Conservation (phyloP, 2,888 invertebrate genomes). For the Timema podura region DNA sequence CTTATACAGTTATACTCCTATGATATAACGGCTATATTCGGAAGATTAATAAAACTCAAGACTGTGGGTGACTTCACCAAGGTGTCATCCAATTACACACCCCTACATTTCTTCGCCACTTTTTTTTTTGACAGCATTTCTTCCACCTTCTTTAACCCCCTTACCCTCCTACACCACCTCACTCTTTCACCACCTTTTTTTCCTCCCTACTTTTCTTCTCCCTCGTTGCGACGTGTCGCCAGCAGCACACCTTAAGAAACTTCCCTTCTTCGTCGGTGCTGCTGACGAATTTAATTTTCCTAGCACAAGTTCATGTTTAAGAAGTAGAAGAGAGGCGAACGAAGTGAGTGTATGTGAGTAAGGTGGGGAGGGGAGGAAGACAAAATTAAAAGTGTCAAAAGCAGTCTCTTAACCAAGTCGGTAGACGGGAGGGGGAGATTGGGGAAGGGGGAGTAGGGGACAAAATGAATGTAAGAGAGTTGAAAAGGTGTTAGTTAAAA, state of each 20-base stretch:
- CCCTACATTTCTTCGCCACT: conserved; percentile 17
- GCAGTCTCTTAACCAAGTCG: conserved; percentile 25
- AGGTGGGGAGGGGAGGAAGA: conserved; percentile 23
- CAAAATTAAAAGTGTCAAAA: conserved; percentile 33
- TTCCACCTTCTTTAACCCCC: conserved; percentile 18
- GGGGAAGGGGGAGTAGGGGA: background rate
- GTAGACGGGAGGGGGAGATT: background rate
- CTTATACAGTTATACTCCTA: too few relatives aligned
- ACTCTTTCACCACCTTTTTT: background rate
- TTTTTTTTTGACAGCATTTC: conserved; percentile 19
- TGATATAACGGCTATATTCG: too few relatives aligned
- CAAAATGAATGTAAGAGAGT: too few relatives aligned
- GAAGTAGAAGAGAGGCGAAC: conserved; percentile 25
- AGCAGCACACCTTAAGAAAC: conserved; percentile 11
- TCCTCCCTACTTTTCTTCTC: background rate
- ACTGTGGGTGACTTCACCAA: too few relatives aligned
- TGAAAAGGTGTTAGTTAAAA: too few relatives aligned
- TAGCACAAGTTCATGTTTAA: conserved; percentile 30
- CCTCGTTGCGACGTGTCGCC: background rate
- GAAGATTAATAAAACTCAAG: too few relatives aligned
- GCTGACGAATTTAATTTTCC: conserved; percentile 32
- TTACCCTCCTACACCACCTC: background rate
- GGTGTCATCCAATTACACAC: conserved; percentile 10
- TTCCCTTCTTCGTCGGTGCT: conserved; percentile 7
- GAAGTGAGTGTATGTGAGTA: conserved; percentile 17